phyloP scores from a whole-genome alignment of 2,797 vertebrate genomes.

The Pangasius mekongensis region DNA sequence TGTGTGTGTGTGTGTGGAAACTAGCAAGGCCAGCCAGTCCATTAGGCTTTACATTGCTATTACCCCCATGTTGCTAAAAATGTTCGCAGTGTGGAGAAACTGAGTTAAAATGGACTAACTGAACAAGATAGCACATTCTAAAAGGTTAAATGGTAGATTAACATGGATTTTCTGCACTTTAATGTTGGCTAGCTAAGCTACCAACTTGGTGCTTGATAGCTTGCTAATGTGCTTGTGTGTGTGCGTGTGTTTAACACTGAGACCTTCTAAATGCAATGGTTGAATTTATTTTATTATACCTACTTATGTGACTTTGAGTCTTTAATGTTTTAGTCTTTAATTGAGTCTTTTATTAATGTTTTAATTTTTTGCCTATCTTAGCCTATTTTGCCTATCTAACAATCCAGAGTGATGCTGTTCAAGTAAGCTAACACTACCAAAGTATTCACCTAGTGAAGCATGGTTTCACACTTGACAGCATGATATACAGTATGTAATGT shows the following conservation, averaged over 20 bases:
- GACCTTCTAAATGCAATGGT: neutral
- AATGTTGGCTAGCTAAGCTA: neutral
- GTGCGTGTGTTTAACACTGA: too few species aligned
- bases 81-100: neutral
- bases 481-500: neutral
- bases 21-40: conserved; percentile 5
- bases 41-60: neutral
- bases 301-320: neutral
- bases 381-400: too few species aligned
- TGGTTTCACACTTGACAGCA: neutral
- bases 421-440: neutral
- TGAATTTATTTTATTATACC: neutral
- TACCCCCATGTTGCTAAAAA: conserved; percentile 20
- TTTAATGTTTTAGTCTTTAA: too few species aligned
- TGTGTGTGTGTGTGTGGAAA: neutral
- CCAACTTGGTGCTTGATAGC: neutral
- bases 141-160: neutral
- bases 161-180: neutral
- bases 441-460: neutral
- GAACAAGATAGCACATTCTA: neutral
- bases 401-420: neutral
- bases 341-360: too few species aligned
- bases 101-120: neutral
- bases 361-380: neutral
- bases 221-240: neutral